Evolutionary conservation across 2,888 invertebrate species (phyloP).

Genomic region (Chalcis sispes): DNA sequence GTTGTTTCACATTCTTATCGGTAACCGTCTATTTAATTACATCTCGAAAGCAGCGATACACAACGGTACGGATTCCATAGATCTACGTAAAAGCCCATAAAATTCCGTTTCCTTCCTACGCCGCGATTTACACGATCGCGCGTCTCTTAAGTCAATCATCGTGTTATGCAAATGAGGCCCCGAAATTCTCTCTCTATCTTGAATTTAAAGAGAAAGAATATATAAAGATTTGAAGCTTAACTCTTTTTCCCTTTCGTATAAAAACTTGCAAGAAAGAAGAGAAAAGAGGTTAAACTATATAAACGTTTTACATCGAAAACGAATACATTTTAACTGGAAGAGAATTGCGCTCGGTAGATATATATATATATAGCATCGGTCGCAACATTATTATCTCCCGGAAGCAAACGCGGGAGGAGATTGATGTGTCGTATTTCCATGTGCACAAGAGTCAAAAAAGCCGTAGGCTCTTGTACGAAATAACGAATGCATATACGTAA

Average conservation of each 20-base stretch:
- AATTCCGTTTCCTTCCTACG: not conserved
- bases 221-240: too few species aligned
- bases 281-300: not conserved
- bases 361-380: too few species aligned
- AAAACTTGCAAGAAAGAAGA: not conserved
- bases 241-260: too few species aligned
- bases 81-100: slow-evolving; percentile 20
- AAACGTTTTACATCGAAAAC: too few species aligned
- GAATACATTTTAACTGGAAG: not conserved
- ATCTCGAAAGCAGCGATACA: slow-evolving; percentile 22
- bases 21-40: slow-evolving; percentile 40
- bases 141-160: slow-evolving; percentile 28
- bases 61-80: not conserved
- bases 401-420: slow-evolving; percentile 36
- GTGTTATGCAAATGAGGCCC: slow-evolving; percentile 29
- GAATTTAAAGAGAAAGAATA: not conserved
- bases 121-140: too few species aligned
- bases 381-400: slow-evolving; percentile 46
- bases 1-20: slow-evolving; percentile 32
- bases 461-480: not conserved
- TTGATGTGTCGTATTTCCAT: slow-evolving; percentile 48
- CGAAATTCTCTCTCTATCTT: not conserved
- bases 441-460: slow-evolving; percentile 33
- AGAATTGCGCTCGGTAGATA: not conserved
- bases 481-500: not conserved